These are phyloP conservation scores for Ptiloglossa arizonensis DNA, from an alignment of 1,140 invertebrate genomes.

Conservation along the genomic window DNA sequence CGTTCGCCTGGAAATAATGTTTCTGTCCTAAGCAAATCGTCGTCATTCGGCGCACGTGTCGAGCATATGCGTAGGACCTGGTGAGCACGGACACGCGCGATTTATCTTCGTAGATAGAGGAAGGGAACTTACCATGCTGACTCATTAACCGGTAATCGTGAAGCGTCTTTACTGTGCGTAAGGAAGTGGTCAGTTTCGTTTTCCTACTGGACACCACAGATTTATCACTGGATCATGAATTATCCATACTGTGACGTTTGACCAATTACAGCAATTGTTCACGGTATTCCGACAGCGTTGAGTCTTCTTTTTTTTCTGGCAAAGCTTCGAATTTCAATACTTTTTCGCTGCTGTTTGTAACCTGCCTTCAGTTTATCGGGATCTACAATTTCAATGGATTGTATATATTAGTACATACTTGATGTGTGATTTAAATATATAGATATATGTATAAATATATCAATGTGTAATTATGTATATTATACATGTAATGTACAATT, in stretches of 20 bases:
- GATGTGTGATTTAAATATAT: too few species aligned
- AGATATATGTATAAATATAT: too few species aligned
- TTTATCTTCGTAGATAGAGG: background rate
- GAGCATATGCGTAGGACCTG: slow-evolving; percentile 42
- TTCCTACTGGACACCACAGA: slow-evolving; percentile 11
- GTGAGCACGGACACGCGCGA: background rate
- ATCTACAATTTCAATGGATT: too few species aligned
- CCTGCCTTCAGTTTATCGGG: too few species aligned
- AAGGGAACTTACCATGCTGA: slow-evolving; percentile 12
- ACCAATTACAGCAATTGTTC: background rate
- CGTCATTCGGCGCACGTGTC: slow-evolving; percentile 48
- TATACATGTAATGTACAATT: too few species aligned
- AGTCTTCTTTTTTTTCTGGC: background rate
- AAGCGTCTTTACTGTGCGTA: background rate
- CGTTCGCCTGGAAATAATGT: slow-evolving; percentile 16
- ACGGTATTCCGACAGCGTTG: background rate
- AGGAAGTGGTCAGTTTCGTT: slow-evolving; percentile 37
- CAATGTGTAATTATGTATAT: too few species aligned
- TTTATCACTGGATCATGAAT: slow-evolving; percentile 9
- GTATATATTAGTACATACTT: too few species aligned
- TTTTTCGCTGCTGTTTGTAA: too few species aligned
- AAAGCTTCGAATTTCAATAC: too few species aligned
- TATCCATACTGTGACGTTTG: background rate
- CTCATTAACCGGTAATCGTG: slow-evolving; percentile 44
- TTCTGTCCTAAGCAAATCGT: slow-evolving; percentile 20